Conservation (phyloP, 2,113 vertebrate species). For the Saguinus midas region DNA sequence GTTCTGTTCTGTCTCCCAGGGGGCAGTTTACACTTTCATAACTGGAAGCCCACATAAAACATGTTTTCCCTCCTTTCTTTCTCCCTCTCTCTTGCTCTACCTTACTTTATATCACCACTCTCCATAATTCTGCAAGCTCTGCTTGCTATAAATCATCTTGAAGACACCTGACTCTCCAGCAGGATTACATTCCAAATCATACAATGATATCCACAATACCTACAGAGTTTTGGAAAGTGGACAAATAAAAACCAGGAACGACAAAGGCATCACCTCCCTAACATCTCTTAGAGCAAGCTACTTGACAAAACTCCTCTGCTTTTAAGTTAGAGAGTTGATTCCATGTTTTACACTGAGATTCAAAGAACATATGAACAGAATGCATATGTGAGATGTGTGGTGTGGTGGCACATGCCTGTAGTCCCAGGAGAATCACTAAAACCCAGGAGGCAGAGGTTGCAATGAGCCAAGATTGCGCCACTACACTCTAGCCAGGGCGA, state of each 20-base stretch:
- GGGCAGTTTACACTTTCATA: neutral
- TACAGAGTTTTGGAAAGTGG: neutral
- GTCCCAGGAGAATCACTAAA: no score
- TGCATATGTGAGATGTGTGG: neutral
- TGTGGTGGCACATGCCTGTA: no score
- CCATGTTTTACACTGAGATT: neutral
- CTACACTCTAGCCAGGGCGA: no score
- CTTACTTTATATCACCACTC: neutral
- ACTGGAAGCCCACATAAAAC: neutral
- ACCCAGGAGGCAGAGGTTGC: no score
- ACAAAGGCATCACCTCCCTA: neutral
- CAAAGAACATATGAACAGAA: neutral
- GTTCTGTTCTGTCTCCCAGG: neutral
- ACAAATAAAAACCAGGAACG: slow-evolving; percentile 11
- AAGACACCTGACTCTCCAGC: neutral
- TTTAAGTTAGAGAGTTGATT: neutral
- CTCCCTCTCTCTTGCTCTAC: neutral
- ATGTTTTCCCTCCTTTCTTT: neutral
- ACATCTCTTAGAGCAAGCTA: neutral
- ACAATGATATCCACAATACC: neutral
- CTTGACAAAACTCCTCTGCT: neutral
- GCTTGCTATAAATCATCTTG: slow-evolving; percentile 33
- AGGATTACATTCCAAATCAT: slow-evolving; percentile 12
- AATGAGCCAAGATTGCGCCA: no score
- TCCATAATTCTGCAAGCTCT: neutral